phyloP scores from a whole-genome alignment of 2,888 invertebrate genomes.

The Gisinianus flammeolus region DNA sequence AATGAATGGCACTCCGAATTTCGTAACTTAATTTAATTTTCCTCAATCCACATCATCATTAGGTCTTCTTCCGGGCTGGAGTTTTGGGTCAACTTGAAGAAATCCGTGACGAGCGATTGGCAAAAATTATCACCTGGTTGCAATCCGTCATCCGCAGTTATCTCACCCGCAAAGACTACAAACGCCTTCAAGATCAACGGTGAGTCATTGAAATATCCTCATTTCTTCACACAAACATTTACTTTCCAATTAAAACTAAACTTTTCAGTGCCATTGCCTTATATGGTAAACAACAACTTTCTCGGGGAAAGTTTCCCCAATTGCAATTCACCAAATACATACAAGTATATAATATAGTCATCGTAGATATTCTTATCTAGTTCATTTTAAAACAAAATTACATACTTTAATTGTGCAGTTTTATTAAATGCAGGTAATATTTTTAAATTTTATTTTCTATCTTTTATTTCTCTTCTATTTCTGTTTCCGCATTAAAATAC shows the following conservation, averaged over 20 bases:
- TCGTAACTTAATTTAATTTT: background rate
- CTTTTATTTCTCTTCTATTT: background rate
- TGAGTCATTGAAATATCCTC: conserved; percentile 61
- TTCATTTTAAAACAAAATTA: too few relatives aligned
- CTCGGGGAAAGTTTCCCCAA: background rate
- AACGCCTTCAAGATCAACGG: conserved; percentile 98
- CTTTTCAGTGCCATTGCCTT: background rate
- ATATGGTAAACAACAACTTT: background rate
- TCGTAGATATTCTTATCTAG: too few relatives aligned
- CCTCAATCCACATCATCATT: conserved; percentile 53
- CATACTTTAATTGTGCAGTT: too few relatives aligned
- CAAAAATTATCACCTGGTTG: conserved; percentile 98
- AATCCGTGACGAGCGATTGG: conserved; percentile 98
- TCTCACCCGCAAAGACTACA: conserved; percentile 90
- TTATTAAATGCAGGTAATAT: too few relatives aligned
- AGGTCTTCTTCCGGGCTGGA: conserved; percentile 99
- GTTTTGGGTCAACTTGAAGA: conserved; percentile 99
- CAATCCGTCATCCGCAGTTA: conserved; percentile 90
- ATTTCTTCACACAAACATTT: too few relatives aligned
- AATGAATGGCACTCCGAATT: too few relatives aligned
- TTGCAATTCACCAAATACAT: background rate
- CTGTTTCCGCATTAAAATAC: background rate
- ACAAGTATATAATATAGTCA: background rate
- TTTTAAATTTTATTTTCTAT: background rate
- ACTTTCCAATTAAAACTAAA: background rate